These are phyloP conservation scores for Ctenoplectra terminalis DNA, from an alignment of 1,140 invertebrate genomes.

Conservation along the genomic window DNA sequence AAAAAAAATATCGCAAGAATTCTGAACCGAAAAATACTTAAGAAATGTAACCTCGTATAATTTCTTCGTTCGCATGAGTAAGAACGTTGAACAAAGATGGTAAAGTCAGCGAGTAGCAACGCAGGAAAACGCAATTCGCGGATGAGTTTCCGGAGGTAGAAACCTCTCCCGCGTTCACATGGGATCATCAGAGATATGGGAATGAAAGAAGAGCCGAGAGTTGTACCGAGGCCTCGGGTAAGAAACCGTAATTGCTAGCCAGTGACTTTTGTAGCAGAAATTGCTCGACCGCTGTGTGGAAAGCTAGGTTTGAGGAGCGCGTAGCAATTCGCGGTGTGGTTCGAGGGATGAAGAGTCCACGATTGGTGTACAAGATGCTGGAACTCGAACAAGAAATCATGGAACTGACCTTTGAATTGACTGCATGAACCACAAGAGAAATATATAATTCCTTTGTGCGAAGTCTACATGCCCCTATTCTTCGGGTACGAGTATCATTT, in stretches of 20 bases:
- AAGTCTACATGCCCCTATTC: background rate
- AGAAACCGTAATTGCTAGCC: slow-evolving; percentile 67
- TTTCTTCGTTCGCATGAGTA: background rate
- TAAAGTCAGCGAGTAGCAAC: background rate
- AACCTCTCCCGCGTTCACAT: slow-evolving; percentile 2
- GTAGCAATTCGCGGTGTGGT: background rate
- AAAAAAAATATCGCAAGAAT: no score
- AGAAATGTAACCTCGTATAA: background rate
- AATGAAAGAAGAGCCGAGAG: slow-evolving; percentile 14
- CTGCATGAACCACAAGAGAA: background rate
- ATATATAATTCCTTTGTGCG: background rate
- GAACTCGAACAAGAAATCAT: slow-evolving; percentile 59
- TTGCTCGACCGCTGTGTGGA: slow-evolving; percentile 42
- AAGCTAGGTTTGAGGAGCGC: slow-evolving; percentile 20
- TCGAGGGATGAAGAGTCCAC: background rate
- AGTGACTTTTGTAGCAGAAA: slow-evolving; percentile 65
- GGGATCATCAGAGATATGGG: background rate
- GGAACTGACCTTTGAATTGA: slow-evolving; percentile 19
- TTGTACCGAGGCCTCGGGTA: slow-evolving; percentile 38
- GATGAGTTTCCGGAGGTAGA: slow-evolving; percentile 25
- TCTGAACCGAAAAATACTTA: background rate
- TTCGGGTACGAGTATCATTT: no score
- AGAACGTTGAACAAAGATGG: slow-evolving; percentile 15
- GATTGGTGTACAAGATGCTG: slow-evolving; percentile 42
- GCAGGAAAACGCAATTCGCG: slow-evolving; percentile 15